Percentiles rank a stretch among this genome's conserved stretches.
phyloP scores from a whole-genome alignment of 2,888 invertebrate species.

The Poecilobothrus nobilitatus region DNA sequence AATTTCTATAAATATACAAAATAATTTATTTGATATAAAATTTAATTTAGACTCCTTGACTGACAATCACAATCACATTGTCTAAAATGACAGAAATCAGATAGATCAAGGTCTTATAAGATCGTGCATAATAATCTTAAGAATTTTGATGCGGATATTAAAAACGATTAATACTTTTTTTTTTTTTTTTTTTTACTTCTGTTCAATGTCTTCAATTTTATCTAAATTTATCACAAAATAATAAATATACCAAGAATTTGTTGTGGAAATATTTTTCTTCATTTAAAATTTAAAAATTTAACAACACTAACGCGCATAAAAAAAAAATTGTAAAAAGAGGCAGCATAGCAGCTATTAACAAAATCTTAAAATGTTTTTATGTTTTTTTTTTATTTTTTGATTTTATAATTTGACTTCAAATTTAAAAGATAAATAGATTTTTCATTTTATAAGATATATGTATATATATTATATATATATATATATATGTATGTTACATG shows the following conservation, averaged over 20 bases:
- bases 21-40: too few relatives aligned
- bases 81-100: not conserved
- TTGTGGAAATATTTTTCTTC: not conserved
- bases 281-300: not conserved
- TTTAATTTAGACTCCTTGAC: not conserved
- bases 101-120: not conserved
- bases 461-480: too few relatives aligned
- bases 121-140: not conserved
- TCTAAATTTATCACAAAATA: not conserved
- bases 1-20: too few relatives aligned
- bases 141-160: not conserved
- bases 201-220: not conserved
- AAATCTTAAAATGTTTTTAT: not conserved
- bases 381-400: not conserved
- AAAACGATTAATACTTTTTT: not conserved
- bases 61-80: not conserved
- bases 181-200: not conserved
- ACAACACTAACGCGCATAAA: not conserved
- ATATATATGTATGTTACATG: too few relatives aligned
- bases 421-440: not conserved
- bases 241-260: not conserved
- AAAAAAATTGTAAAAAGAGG: not conserved
- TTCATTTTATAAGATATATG: not conserved
- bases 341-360: not conserved
- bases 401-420: too few relatives aligned